Conservation (phyloP, 2,888 invertebrate species). For the Rotaria magnacalcarata region DNA sequence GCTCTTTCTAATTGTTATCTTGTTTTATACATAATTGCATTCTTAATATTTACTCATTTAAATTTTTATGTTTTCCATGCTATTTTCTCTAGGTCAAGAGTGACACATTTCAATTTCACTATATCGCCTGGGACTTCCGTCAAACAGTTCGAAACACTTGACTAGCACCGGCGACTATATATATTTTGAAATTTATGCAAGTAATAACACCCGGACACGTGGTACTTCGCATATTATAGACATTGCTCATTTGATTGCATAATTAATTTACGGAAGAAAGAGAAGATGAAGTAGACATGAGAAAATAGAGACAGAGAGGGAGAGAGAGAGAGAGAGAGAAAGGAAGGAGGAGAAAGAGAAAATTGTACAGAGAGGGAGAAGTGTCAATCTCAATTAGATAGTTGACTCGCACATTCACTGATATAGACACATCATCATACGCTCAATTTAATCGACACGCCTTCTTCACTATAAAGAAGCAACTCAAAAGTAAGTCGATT, state of each 20-base stretch:
- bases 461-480: not conserved
- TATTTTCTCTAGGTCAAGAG: not conserved
- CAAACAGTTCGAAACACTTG: slow-evolving; percentile 8
- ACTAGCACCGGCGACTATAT: slow-evolving; percentile 1
- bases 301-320: not conserved
- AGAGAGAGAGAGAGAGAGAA: not conserved
- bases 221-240: slow-evolving; percentile 18
- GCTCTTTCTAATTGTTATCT: slow-evolving; percentile 23
- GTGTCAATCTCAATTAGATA: slow-evolving; percentile 29
- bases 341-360: not conserved
- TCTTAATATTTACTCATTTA: not conserved
- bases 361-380: not conserved
- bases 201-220: slow-evolving; percentile 18
- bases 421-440: slow-evolving; percentile 2
- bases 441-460: slow-evolving; percentile 18
- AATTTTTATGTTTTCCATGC: not conserved
- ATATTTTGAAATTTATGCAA: not conserved
- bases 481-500: not conserved
- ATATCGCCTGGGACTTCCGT: slow-evolving; percentile 18
- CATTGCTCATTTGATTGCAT: slow-evolving; percentile 4
- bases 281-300: not conserved
- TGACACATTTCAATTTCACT: slow-evolving; percentile 29
- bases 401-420: not conserved
- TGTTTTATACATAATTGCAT: not conserved
- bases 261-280: slow-evolving; percentile 26